Evolutionary conservation across 64 coral and sea anemone genomes (phyloP).

Genomic region (Astreopora myriophthalma): DNA sequence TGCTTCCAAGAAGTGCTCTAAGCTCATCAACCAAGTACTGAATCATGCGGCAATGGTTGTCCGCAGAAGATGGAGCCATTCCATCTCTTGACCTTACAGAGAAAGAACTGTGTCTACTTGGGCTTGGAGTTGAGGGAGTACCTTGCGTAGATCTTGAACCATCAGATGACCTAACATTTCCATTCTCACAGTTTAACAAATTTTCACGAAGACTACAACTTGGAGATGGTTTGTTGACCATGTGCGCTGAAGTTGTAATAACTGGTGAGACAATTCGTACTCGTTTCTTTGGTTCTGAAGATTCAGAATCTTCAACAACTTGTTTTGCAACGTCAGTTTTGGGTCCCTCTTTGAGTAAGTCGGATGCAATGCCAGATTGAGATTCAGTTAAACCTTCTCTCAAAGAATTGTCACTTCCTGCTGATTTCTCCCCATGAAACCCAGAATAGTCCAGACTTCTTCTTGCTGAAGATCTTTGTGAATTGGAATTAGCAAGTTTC

Average conservation of each 20-base stretch:
- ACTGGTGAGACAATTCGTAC: constrained; percentile 81
- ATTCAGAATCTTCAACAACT: neutral
- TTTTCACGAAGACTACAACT: neutral
- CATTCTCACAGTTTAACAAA: neutral
- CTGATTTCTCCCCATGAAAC: neutral
- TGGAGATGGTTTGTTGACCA: neutral
- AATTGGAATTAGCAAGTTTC: neutral
- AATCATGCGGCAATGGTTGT: constrained; percentile 74
- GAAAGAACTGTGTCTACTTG: neutral
- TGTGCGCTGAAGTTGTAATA: neutral
- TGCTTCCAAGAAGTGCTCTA: constrained; percentile 72
- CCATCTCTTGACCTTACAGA: neutral
- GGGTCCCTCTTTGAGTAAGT: neutral
- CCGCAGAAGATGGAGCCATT: constrained; percentile 37
- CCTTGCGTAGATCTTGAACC: neutral
- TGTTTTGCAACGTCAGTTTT: neutral
- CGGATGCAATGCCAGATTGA: neutral
- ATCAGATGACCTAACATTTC: neutral
- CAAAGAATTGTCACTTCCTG: neutral
- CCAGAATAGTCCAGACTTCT: constrained; percentile 55
- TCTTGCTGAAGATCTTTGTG: constrained; percentile 6
- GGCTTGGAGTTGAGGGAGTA: neutral
- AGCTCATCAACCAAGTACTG: constrained; percentile 90
- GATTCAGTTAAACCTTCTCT: neutral
- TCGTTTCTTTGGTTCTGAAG: constrained; percentile 57